Conservation (phyloP, 2,797 vertebrate genomes). For the Sebastes baramenuke region DNA sequence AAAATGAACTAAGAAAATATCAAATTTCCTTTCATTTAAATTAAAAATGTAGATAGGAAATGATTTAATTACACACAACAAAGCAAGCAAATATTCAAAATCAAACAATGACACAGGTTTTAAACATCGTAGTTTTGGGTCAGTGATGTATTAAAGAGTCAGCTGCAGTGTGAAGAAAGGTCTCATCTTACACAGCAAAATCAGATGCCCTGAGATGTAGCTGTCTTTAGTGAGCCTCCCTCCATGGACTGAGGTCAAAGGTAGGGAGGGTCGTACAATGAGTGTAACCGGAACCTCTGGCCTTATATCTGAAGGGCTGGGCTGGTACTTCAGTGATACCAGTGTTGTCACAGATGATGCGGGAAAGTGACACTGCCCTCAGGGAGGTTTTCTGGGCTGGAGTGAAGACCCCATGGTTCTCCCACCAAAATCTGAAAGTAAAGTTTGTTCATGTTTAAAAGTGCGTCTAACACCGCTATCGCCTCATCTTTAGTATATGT, state of each 20-base stretch:
- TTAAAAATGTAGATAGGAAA: not conserved
- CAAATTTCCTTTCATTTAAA: not conserved
- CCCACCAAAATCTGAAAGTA: conserved; percentile 89
- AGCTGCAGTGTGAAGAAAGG: not conserved
- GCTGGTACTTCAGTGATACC: conserved; percentile 82
- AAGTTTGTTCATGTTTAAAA: conserved; percentile 3
- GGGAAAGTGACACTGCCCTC: conserved; percentile 75
- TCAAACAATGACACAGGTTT: not conserved
- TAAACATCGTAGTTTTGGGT: not conserved
- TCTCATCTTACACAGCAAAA: not conserved
- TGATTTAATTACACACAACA: not conserved
- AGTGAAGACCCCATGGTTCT: conserved; percentile 86
- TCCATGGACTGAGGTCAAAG: conserved; percentile 85
- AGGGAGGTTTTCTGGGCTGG: conserved; percentile 74
- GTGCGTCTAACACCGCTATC: not conserved
- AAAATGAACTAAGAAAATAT: not conserved
- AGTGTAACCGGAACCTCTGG: conserved; percentile 76
- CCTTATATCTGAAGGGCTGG: conserved; percentile 77
- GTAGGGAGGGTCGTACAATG: conserved; percentile 71
- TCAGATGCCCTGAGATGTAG: not conserved
- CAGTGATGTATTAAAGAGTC: not conserved
- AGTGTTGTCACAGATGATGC: conserved; percentile 91
- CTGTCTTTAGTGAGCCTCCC: conserved; percentile 9
- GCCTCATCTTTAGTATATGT: not conserved
- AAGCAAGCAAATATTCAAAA: too few relatives aligned